A percentile compares a stretch with the other conserved stretches of the same genome.
Conservation (phyloP, 2,797 vertebrate genomes). For the Myripristis murdjan region DNA sequence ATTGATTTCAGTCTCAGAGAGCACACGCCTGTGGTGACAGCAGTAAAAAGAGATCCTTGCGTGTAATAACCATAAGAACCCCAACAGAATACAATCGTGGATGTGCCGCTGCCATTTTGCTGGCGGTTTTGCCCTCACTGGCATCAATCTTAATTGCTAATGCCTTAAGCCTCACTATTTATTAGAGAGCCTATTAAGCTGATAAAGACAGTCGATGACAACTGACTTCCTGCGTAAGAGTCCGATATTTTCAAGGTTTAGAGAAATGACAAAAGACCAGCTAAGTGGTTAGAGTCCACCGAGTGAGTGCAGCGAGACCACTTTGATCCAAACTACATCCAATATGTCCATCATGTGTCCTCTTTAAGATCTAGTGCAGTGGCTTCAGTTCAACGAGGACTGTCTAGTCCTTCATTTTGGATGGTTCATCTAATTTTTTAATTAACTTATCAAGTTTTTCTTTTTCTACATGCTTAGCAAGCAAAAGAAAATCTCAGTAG, state of each 20-base stretch:
- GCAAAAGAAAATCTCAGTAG: constrained; percentile 4
- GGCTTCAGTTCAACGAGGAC: constrained; percentile 34
- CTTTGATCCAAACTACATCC: constrained; percentile 27
- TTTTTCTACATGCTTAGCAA: constrained; percentile 40
- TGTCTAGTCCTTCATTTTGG: constrained; percentile 37
- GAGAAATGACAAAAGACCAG: constrained; percentile 13
- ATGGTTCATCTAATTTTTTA: constrained; percentile 45
- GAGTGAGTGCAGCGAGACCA: constrained; percentile 18
- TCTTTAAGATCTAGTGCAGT: constrained; percentile 28
- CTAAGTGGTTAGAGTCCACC: constrained; percentile 3
- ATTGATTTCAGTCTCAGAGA: constrained; percentile 79
- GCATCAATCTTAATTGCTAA: constrained; percentile 58
- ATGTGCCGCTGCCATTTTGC: constrained; percentile 58
- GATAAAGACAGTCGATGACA: constrained; percentile 60
- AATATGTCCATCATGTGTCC: constrained; percentile 39
- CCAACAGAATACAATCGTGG: constrained; percentile 55
- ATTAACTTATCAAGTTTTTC: constrained; percentile 47
- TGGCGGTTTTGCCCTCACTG: constrained; percentile 54
- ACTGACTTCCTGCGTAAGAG: constrained; percentile 30
- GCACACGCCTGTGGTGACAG: constrained; percentile 75
- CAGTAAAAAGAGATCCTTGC: constrained; percentile 66
- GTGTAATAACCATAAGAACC: constrained; percentile 73
- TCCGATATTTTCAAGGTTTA: constrained; percentile 30
- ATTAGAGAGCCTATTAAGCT: constrained; percentile 58
- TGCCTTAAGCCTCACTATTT: constrained; percentile 58